Evolutionary conservation across 2,113 vertebrate genomes (phyloP).

Genomic region (Tringa solitaria): DNA sequence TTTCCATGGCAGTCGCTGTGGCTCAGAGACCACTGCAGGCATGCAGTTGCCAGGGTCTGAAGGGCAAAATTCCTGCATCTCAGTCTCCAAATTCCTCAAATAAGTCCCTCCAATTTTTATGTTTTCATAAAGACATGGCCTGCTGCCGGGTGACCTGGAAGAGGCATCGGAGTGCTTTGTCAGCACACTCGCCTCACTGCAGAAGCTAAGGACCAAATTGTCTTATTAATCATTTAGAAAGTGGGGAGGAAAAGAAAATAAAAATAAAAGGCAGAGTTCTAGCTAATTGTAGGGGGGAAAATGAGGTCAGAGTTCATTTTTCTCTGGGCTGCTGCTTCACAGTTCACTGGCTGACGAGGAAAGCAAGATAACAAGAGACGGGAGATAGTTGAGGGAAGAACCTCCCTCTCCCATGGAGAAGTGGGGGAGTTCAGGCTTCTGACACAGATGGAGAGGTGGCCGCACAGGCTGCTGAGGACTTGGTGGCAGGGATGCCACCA

Average conservation of each 20-base stretch:
- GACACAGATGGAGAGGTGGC: background rate
- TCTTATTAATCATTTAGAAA: slow-evolving; percentile 69
- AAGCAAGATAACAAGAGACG: slow-evolving; percentile 47
- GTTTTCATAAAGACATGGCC: slow-evolving; percentile 68
- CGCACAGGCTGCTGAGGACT: background rate
- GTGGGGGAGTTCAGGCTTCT: background rate
- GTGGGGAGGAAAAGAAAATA: background rate
- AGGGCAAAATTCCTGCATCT: slow-evolving; percentile 57
- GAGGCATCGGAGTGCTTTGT: slow-evolving; percentile 58
- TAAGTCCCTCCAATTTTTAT: slow-evolving; percentile 68
- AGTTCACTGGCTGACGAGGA: slow-evolving; percentile 49
- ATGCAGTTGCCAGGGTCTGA: slow-evolving; percentile 62
- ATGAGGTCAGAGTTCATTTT: slow-evolving; percentile 61
- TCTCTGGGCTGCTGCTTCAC: background rate
- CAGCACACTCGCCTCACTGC: slow-evolving; percentile 53
- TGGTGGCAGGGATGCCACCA: background rate
- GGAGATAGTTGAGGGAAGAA: slow-evolving; percentile 32
- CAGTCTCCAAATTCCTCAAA: slow-evolving; percentile 65
- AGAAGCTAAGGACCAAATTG: slow-evolving; percentile 55
- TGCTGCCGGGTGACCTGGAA: slow-evolving; percentile 69
- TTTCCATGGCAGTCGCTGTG: background rate
- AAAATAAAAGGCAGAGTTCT: slow-evolving; percentile 24
- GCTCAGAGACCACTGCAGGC: slow-evolving; percentile 51
- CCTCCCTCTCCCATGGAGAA: slow-evolving; percentile 9
- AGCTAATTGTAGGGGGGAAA: slow-evolving; percentile 10